A percentile compares a stretch with the other conserved stretches of the same genome.
These are phyloP conservation scores for Drosophila pruinosa DNA, from an alignment of 1,140 invertebrate genomes.

Conservation along the genomic window DNA sequence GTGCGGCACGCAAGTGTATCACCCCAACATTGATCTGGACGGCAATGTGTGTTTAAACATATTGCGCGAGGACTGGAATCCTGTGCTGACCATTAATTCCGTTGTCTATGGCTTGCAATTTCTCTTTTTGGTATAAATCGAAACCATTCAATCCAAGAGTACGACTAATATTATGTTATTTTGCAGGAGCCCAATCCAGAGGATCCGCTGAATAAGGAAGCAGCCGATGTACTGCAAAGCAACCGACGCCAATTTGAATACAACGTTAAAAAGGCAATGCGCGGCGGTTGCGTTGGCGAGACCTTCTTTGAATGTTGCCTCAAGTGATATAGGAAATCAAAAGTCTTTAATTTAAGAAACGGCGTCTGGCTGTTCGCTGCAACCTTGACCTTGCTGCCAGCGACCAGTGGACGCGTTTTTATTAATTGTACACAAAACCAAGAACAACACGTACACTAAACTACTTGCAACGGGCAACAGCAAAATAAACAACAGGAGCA, in stretches of 20 bases:
- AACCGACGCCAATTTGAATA: conserved; percentile 97
- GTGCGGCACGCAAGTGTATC: conserved; percentile 96
- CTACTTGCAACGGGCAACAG: not conserved
- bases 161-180: no score
- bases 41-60: conserved; percentile 98
- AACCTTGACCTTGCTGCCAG: conserved; percentile 34
- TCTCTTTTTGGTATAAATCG: conserved; percentile 92
- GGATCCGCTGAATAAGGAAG: conserved; percentile 99
- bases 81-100: conserved; percentile 98
- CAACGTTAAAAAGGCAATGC: conserved; percentile 97
- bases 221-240: conserved; percentile 97
- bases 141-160: not conserved
- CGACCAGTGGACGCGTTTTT: conserved; percentile 58
- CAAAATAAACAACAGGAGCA: not conserved
- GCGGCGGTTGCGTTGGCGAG: conserved; percentile 95
- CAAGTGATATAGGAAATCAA: conserved; percentile 89
- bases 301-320: conserved; percentile 97
- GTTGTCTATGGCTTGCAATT: conserved; percentile 99
- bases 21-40: conserved; percentile 97
- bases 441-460: conserved; percentile 6
- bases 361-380: conserved; percentile 28
- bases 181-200: conserved; percentile 98
- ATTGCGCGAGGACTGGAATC: conserved; percentile 99
- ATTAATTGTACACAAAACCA: conserved; percentile 59
- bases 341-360: conserved; percentile 80